Conservation (phyloP, 1,140 invertebrate species). For the Apis florea region DNA sequence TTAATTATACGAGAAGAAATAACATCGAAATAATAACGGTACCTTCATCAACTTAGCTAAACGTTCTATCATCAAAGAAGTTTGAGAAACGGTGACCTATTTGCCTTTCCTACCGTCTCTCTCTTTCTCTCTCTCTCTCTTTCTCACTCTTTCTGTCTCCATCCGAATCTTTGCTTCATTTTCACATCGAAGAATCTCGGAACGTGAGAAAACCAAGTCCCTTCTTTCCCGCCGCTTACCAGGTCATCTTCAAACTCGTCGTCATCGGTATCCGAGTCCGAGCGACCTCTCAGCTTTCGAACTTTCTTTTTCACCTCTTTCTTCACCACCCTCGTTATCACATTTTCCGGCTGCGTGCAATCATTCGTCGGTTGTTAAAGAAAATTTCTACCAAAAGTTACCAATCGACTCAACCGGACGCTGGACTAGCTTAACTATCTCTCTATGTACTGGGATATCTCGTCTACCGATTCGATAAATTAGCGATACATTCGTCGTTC, state of each 20-base stretch:
- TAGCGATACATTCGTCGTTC: constrained; percentile 27
- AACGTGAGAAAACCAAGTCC: constrained; percentile 11
- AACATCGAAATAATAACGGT: too few species aligned
- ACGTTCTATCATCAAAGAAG: background rate
- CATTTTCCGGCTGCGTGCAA: constrained; percentile 78
- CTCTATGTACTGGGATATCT: constrained; percentile 17
- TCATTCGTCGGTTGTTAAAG: constrained; percentile 41
- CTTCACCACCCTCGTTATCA: constrained; percentile 77
- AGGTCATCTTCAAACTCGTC: constrained; percentile 75
- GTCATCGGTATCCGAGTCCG: constrained; percentile 76
- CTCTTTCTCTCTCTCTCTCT: too few species aligned
- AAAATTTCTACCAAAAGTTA: constrained; percentile 19
- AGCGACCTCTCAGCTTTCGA: constrained; percentile 78
- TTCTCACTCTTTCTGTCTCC: too few species aligned
- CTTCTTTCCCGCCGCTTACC: constrained; percentile 70
- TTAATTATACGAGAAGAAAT: too few species aligned
- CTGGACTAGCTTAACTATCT: background rate
- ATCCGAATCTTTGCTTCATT: constrained; percentile 13
- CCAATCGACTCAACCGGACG: constrained; percentile 6
- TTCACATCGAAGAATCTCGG: constrained; percentile 5
- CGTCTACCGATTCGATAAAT: constrained; percentile 20
- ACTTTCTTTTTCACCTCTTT: constrained; percentile 80
- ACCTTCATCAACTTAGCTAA: background rate
- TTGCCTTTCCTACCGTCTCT: constrained; percentile 6
- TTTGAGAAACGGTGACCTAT: background rate